Evolutionary conservation across 2,113 vertebrate species (phyloP).

Genomic region (Motacilla alba): DNA sequence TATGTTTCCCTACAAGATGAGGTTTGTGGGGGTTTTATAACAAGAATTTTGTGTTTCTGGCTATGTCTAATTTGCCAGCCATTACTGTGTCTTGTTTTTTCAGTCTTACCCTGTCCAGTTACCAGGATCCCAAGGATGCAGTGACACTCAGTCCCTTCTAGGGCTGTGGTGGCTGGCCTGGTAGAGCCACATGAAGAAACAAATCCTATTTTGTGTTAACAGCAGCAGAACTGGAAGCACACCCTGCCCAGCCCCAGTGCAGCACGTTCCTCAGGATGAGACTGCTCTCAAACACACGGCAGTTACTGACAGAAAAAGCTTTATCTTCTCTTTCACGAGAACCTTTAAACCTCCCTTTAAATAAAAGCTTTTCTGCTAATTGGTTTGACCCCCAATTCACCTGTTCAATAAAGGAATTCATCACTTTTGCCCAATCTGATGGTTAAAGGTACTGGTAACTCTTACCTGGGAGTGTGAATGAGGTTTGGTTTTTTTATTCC

Average conservation of each 20-base stretch:
- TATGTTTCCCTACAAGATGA: neutral
- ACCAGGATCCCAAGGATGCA: neutral
- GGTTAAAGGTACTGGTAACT: neutral
- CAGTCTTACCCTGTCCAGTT: neutral
- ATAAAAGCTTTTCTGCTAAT: constrained; percentile 37
- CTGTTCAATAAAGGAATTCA: constrained; percentile 7
- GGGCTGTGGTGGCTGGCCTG: neutral
- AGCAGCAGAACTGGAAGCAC: neutral
- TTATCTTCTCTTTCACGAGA: neutral
- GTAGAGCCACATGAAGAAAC: neutral
- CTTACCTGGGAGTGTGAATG: neutral
- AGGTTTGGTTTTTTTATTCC: neutral
- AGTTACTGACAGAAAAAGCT: neutral
- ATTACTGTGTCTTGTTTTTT: neutral
- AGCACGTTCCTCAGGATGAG: neutral
- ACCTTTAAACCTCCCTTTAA: neutral
- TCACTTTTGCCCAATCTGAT: neutral
- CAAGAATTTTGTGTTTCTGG: neutral
- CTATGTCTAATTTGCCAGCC: neutral
- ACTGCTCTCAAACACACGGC: neutral
- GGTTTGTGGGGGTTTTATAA: neutral
- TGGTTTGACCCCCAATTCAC: constrained; percentile 14
- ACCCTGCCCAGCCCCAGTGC: neutral
- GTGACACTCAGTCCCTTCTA: neutral
- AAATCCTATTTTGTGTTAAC: neutral